Conservation (phyloP, 2,888 invertebrate species). For the Germaria angustata region DNA sequence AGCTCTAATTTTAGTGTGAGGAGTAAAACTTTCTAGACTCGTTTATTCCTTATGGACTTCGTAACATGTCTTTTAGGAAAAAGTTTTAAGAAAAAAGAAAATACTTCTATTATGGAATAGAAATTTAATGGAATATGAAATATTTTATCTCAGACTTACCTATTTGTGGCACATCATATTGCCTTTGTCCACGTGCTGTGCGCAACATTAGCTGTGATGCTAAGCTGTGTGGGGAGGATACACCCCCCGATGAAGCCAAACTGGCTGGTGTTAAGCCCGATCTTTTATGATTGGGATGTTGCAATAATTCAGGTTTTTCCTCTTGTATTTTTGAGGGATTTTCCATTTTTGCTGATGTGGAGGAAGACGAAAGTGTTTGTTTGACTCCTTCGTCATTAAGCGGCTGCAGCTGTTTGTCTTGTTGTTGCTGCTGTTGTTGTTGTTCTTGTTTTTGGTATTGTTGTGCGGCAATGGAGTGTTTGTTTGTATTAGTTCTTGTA, state of each 20-base stretch:
- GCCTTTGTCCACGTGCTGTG: slow-evolving; percentile 87
- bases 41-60: no score
- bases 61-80: no score
- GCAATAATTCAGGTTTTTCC: slow-evolving; percentile 69
- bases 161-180: slow-evolving; percentile 93
- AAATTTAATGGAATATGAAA: no score
- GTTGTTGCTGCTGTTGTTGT: slow-evolving; percentile 41
- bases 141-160: slow-evolving; percentile 82
- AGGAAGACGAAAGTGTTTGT: not conserved
- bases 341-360: slow-evolving; percentile 56
- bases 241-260: slow-evolving; percentile 62
- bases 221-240: slow-evolving; percentile 81
- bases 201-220: slow-evolving; percentile 90
- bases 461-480: slow-evolving; percentile 40
- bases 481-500: slow-evolving; percentile 48
- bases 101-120: no score
- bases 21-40: no score
- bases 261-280: slow-evolving; percentile 71
- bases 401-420: not conserved
- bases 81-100: no score
- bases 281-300: slow-evolving; percentile 77
- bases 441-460: slow-evolving; percentile 63
- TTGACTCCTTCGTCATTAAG: slow-evolving; percentile 36
- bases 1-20: no score
- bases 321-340: slow-evolving; percentile 1